phyloP scores from a whole-genome alignment of 2,888 invertebrate genomes.

The Polydrusus cervinus region DNA sequence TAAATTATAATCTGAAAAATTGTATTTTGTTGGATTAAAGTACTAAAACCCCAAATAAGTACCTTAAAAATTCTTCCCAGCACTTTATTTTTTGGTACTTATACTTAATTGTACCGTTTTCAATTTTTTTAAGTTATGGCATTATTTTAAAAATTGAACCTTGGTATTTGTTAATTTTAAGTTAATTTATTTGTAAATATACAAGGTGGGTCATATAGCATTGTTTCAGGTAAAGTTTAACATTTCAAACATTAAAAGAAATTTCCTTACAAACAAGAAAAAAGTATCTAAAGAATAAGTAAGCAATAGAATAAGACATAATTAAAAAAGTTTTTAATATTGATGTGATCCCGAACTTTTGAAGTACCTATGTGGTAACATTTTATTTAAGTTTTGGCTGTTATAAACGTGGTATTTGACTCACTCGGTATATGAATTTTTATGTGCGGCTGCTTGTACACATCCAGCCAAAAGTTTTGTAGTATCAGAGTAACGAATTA shows the following conservation, averaged over 20 bases:
- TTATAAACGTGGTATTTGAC: neutral
- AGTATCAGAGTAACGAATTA: too few relatives aligned
- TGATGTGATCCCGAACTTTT: too few relatives aligned
- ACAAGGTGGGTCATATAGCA: slow-evolving; percentile 3
- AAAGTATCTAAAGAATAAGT: too few relatives aligned
- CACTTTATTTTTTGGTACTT: slow-evolving; percentile 2
- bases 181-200: slow-evolving; percentile 9
- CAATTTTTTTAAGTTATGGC: neutral
- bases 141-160: neutral
- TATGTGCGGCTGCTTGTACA: slow-evolving; percentile 3
- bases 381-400: neutral
- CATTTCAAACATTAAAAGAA: too few relatives aligned
- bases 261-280: too few relatives aligned
- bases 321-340: too few relatives aligned
- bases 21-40: neutral
- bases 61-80: slow-evolving; percentile 16
- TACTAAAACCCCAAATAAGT: slow-evolving; percentile 16
- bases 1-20: neutral
- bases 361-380: too few relatives aligned
- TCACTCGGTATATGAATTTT: neutral
- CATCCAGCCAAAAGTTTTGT: neutral
- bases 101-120: slow-evolving; percentile 7
- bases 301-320: too few relatives aligned
- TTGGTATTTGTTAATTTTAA: neutral
- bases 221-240: neutral